Conservation (phyloP, 2,888 invertebrate genomes). For the Andricus quercusramuli region DNA sequence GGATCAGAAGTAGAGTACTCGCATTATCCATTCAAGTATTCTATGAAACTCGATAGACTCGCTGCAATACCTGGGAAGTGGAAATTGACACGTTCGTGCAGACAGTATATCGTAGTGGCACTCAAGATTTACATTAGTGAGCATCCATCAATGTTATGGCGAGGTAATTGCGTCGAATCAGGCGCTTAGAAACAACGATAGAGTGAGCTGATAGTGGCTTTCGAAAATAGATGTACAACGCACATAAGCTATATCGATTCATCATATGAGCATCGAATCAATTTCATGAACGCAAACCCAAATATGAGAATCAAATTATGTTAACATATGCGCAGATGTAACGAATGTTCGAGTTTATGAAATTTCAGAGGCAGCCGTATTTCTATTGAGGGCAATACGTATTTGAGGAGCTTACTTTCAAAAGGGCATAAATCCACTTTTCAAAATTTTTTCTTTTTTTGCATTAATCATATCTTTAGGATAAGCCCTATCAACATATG, state of each 20-base stretch:
- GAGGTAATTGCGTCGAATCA: slow-evolving; percentile 52
- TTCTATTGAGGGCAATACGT: not conserved
- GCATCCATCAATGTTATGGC: slow-evolving; percentile 55
- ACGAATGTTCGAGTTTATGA: not conserved
- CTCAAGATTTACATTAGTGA: slow-evolving; percentile 56
- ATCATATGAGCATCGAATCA: not conserved
- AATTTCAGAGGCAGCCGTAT: not conserved
- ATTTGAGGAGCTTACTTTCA: too few relatives aligned
- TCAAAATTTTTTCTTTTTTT: too few relatives aligned
- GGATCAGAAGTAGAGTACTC: slow-evolving; percentile 21
- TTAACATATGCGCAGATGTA: too few relatives aligned
- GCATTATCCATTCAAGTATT: slow-evolving; percentile 26
- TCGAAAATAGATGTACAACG: not conserved
- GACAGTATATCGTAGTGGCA: slow-evolving; percentile 42
- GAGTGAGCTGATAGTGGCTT: slow-evolving; percentile 9
- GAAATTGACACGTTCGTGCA: slow-evolving; percentile 55
- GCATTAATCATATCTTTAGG: too few relatives aligned
- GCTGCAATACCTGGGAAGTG: slow-evolving; percentile 55
- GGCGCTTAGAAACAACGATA: slow-evolving; percentile 9
- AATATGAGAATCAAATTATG: not conserved
- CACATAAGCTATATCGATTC: not conserved
- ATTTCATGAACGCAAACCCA: not conserved
- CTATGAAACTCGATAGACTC: slow-evolving; percentile 38
- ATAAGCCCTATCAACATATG: too few relatives aligned
- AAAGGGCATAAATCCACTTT: too few relatives aligned